Conservation (phyloP, 2,888 invertebrate genomes). For the Eupithecia inturbata region DNA sequence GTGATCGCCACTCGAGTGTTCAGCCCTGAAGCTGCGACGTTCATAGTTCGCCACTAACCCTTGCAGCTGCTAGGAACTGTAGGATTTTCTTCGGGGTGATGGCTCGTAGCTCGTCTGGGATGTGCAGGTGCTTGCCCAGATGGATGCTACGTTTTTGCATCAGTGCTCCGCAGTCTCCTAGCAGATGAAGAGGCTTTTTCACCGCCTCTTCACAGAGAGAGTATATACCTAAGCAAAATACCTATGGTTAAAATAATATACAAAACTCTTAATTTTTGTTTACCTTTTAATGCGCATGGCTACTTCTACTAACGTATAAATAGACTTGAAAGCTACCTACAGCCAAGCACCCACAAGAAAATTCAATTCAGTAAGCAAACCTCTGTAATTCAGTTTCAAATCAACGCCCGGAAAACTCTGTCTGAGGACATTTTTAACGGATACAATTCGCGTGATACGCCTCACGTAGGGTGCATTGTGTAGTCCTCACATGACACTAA, state of each 20-base stretch:
- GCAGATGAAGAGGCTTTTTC: no score
- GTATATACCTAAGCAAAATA: no score
- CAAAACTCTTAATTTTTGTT: background rate
- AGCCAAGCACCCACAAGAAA: background rate
- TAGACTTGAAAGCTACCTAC: background rate
- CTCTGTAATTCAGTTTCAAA: conserved; percentile 19
- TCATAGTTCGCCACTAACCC: no score
- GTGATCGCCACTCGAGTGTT: no score
- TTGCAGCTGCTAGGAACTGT: no score
- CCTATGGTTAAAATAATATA: background rate
- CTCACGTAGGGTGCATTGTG: conserved; percentile 65
- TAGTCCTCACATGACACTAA: conserved; percentile 74
- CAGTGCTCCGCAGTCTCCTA: no score
- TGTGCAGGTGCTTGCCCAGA: no score
- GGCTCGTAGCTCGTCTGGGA: no score
- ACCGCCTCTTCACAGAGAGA: no score
- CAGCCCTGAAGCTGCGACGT: no score
- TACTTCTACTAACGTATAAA: background rate
- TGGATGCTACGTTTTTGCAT: no score
- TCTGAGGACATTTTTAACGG: conserved; percentile 61
- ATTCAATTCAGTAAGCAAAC: conserved; percentile 7
- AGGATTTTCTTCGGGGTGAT: no score
- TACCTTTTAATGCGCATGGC: background rate
- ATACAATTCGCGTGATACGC: conserved; percentile 57
- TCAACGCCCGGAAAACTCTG: conserved; percentile 52